A percentile compares a stretch with the other conserved stretches of the same genome.
These are phyloP conservation scores for Pristiophorus japonicus DNA, from an alignment of 2,113 vertebrate genomes.

Conservation along the genomic window DNA sequence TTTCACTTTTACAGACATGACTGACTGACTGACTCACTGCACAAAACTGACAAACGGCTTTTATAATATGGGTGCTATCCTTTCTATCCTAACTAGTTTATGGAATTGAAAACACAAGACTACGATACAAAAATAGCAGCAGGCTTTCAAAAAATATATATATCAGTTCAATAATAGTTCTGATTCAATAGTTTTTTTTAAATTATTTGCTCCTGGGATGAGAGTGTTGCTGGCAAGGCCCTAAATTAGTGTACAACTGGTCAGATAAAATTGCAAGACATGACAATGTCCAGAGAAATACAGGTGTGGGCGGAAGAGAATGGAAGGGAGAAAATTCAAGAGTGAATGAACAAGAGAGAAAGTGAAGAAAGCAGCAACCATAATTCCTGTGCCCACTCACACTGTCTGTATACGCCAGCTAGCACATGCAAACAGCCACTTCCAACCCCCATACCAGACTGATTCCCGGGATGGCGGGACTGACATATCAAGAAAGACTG, in stretches of 20 bases:
- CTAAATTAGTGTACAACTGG: background rate
- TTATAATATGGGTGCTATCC: too few relatives aligned
- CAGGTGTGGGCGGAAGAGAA: background rate
- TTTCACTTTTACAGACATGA: background rate
- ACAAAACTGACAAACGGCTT: background rate
- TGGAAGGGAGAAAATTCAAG: background rate
- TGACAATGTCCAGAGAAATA: background rate
- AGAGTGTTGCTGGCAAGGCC: too few relatives aligned
- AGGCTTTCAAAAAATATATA: background rate
- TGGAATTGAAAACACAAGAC: background rate
- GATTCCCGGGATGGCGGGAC: too few relatives aligned
- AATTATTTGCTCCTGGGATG: too few relatives aligned
- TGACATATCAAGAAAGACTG: too few relatives aligned
- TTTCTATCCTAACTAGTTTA: background rate
- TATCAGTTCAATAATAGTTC: background rate
- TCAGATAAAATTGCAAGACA: background rate
- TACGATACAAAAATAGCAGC: background rate
- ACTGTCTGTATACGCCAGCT: background rate
- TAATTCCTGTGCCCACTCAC: background rate
- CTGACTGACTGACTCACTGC: background rate
- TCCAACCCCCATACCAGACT: background rate
- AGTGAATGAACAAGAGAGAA: background rate
- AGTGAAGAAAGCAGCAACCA: background rate
- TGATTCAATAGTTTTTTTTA: background rate
- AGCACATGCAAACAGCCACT: background rate